Evolutionary conservation across 2,797 vertebrate species (phyloP), one percentile per base, ranked within the genome.

Genomic region (Lagodon rhomboides): DNA sequence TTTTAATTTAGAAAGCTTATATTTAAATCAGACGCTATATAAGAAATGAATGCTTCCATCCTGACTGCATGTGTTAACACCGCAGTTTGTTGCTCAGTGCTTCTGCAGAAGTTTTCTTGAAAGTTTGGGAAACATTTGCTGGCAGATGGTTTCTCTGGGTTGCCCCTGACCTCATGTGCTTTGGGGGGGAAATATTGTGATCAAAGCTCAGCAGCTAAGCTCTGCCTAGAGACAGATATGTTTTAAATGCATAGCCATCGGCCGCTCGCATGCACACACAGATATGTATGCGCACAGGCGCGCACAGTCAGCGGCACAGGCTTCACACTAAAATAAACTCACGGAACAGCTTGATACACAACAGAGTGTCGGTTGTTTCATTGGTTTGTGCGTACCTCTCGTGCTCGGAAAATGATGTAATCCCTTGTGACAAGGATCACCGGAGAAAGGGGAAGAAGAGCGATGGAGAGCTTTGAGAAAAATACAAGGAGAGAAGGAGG

Each of bases 131-230:
- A 81, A 61, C 0, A 34, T 69, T 71, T 8, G 43, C 69, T 43
- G 63, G 79, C 75, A 86, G 80, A 88, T 84, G 81, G 82, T 84
- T 83, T 79, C 64, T 72, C 25, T 49, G 75, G 77, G 79, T 73
- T 77, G 5, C 49, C 53, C 69, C 62, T 73, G 87, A 84, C 79
- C 74, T 89, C 27, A 0, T 80, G 51, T 58, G 68, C 84, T 85
- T 66, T n/a, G 7, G 66, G 66, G 69, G 80, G 81, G 75, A 38
- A 64, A 68, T 68, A 77, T 71, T 75, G 65, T 68, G 82, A 92
- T 92, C 88, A 91, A 89, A 91, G 90, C 86, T 83, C 73, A 50
- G 79, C 68, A 66, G 81, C 82, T 88, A 80, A 85, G 73, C 87
- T 69, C 77, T 71, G 85, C 89, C 83, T 73, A 34, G 77, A 90